Evolutionary conservation across 2,113 vertebrate species (phyloP), one percentile per base, ranked within the genome.

Genomic region (Chamaea fasciata): DNA sequence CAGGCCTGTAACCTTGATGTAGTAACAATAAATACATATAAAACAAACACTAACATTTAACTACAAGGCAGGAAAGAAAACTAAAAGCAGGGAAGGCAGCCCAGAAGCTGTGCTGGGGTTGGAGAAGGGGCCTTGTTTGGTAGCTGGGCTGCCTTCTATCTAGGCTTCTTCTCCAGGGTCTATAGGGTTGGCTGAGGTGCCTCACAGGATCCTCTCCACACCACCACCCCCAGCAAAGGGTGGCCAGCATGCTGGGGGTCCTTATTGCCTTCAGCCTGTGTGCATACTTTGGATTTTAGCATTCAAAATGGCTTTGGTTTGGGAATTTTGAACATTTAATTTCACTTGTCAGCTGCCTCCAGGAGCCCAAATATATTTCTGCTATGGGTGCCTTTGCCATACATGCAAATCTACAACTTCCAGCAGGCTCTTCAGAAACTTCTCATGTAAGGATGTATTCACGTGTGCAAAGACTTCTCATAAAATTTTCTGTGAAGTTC

Each of bases 321-420:
- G 33, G 77, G 33, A 15, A 23, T 46, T 46, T 78, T 28, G 22
- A 24, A 9, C 28, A 39, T 28, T 16, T 23, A 3, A 6, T 42
- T 69, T 23, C 53, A 37, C 5, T 18, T 27, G 6, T 22, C 63
- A 39, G 12, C 2, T 33, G 27, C n/a, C 22, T 79, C n/a, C 12
- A 15, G 3, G 24, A 52, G n/a, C 28, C 10, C n/a, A 62, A 13
- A 28, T 10, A 1, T 23, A 11, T 68, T 89, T 39, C 42, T 79
- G 2, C 22, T 68, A 0, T 30, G n/a, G 7, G 33, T 55, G 26
- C 4, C 3, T 1, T 71, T 84, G 26, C 23, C 1, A 0, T 24
- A 10, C 42, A 8, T 63, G 14, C 1, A 3, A 59, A 14, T 31
- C 50, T 90, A 37, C 23, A 49, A 49, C 33, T 83, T 73, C 71